A percentile compares a stretch with the other conserved stretches of the same genome.
phyloP scores from a whole-genome alignment of 1,140 invertebrate genomes.

The Vollenhovia emeryi region DNA sequence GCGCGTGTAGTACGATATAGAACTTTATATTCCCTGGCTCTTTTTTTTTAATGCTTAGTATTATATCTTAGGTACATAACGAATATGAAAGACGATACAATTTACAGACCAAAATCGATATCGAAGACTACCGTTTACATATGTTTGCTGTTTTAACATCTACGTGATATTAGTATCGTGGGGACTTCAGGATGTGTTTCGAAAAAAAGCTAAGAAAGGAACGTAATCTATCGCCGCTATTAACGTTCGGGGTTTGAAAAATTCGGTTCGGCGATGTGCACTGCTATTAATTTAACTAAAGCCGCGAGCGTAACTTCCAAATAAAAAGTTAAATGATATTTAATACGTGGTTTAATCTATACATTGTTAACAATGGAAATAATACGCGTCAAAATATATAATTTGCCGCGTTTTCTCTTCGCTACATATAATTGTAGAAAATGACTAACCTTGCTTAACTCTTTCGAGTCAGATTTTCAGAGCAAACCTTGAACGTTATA shows the following conservation, averaged over 20 bases:
- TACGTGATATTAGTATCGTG: background rate
- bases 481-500: background rate
- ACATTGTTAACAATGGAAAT: slow-evolving; percentile 34
- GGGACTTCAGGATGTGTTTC: background rate
- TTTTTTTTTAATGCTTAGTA: slow-evolving; percentile 1
- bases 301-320: background rate
- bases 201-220: background rate
- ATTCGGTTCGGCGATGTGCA: background rate
- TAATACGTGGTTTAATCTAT: slow-evolving; percentile 34
- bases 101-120: background rate
- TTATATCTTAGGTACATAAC: background rate
- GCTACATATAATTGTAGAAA: slow-evolving; percentile 2
- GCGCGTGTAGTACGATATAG: slow-evolving; percentile 30
- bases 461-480: background rate
- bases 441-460: slow-evolving; percentile 21
- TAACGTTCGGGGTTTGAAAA: background rate
- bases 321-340: slow-evolving; percentile 23
- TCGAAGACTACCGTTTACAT: background rate
- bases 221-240: background rate
- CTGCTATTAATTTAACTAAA: slow-evolving; percentile 5
- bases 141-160: slow-evolving; percentile 28
- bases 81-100: background rate
- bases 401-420: slow-evolving; percentile 1
- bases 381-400: slow-evolving; percentile 7
- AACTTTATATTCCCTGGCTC: background rate